Evolutionary conservation across 2,797 vertebrate genomes (phyloP), one percentile per base, ranked within the genome.

Genomic region (Lacerta viridis): DNA sequence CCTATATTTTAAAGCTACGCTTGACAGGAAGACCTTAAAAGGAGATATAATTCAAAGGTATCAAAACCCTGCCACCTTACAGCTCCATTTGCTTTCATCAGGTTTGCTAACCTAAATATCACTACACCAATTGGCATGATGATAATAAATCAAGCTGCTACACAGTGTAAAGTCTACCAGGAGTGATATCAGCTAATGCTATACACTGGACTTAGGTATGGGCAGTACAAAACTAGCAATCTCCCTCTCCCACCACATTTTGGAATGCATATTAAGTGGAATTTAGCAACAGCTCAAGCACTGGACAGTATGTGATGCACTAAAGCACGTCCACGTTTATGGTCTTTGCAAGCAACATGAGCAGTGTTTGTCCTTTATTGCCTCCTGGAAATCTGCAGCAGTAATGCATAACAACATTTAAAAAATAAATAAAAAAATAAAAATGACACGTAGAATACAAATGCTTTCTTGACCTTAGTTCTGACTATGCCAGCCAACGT

Each of bases 401-500:
- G 83, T 92, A 93, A 96, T 93, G 95, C 94, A 96, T 94, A 96
- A 93, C 92, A 93, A 95, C 94, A 18, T 89, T 89, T 93, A 36
- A 11, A 50, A 50, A 50, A 50, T 55, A 2, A 55, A n/a, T n/a
- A 55, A 55, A n/a, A 10, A 69, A 27, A 69, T 25, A 69, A 27
- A 69, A 27, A n/a, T 94, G 94, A 91, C 92, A 93, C 94, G 95
- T 59, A 43, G 96, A 96, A 97, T 96, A 95, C 93, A 93, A 95
- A 97, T 96, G 92, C 96, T 93, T 92, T 91, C 90, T 92, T 90
- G 71, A 92, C 88, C 90, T 89, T 84, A 87, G 83, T 88, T 81
- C 91, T 90, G 94, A 90, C 92, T 90, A 46, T 23, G 93, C 92
- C 87, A 92, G 80, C 90, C 93, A 78, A 90, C 90, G 81, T 87